phyloP scores from a whole-genome alignment of 2,113 vertebrate genomes.

The Channa maculata region DNA sequence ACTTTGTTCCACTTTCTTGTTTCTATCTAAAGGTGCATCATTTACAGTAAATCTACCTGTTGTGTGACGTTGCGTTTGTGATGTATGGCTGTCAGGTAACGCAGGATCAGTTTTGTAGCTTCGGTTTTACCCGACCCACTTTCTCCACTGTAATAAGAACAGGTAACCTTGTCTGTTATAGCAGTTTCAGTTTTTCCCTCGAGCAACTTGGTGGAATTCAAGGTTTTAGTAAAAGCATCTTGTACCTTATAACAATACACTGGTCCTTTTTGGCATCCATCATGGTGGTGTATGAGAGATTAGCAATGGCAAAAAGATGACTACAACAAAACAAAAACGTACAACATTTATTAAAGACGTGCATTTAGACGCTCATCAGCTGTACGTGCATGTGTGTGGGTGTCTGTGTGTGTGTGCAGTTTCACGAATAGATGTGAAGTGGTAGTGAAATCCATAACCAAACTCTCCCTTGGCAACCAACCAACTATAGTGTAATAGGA shows the following conservation, averaged over 20 bases:
- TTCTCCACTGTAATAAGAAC: constrained; percentile 87
- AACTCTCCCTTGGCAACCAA: constrained; percentile 68
- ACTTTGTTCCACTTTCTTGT: not conserved
- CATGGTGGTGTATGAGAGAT: constrained; percentile 93
- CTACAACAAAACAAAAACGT: constrained; percentile 75
- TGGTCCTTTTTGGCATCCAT: constrained; percentile 98
- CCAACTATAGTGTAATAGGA: constrained; percentile 58
- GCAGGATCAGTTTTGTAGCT: constrained; percentile 94
- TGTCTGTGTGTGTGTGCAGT: constrained; percentile 1
- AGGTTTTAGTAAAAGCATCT: not conserved
- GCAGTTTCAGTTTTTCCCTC: not conserved
- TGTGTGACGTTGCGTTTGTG: constrained; percentile 89
- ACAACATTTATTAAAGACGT: not conserved
- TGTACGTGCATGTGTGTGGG: constrained; percentile 7
- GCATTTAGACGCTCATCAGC: not conserved
- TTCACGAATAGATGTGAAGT: constrained; percentile 30
- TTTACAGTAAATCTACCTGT: constrained; percentile 81
- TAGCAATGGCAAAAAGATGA: constrained; percentile 96
- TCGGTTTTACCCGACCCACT: constrained; percentile 97
- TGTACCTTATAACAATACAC: constrained; percentile 96
- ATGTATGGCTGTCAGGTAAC: constrained; percentile 94
- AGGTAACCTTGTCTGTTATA: not conserved
- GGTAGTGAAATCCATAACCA: constrained; percentile 65
- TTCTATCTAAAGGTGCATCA: not conserved
- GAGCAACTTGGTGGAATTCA: not conserved